These are phyloP conservation scores for Sorex araneus DNA, from an alignment of 2,113 vertebrate genomes.

Conservation along the genomic window DNA sequence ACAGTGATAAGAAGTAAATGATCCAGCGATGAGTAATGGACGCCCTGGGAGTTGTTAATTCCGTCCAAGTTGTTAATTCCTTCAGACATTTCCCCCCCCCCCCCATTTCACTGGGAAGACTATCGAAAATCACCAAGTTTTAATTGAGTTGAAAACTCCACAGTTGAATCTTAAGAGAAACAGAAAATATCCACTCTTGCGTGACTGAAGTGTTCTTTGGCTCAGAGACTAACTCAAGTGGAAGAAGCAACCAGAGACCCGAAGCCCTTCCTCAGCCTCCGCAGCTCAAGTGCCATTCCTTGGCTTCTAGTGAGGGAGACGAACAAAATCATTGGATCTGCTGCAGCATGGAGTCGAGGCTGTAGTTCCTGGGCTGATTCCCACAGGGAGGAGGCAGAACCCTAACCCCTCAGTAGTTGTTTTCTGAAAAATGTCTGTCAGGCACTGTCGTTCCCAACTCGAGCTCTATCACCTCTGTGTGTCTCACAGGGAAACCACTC, in stretches of 20 bases:
- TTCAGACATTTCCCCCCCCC: neutral
- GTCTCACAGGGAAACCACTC: neutral
- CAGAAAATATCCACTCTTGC: neutral
- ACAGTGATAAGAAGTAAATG: neutral
- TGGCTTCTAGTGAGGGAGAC: neutral
- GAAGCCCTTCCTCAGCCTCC: neutral
- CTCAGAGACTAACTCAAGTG: neutral
- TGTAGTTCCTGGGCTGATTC: neutral
- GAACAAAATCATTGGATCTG: slow-evolving; percentile 52
- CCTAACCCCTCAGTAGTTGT: neutral
- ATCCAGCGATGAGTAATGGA: neutral
- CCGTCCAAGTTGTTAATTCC: neutral
- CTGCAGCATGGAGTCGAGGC: neutral
- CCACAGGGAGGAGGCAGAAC: neutral
- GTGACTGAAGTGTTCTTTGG: neutral
- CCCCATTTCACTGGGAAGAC: slow-evolving; percentile 51
- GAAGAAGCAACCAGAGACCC: neutral
- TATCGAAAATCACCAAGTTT: neutral
- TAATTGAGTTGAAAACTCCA: too few relatives aligned
- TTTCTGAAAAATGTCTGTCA: neutral
- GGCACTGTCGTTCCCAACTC: neutral
- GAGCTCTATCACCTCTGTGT: neutral
- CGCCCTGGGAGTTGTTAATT: neutral
- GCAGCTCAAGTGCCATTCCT: neutral
- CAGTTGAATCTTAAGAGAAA: slow-evolving; percentile 20